Evolutionary conservation across 2,888 invertebrate species (phyloP).

Genomic region (Drosophila nr. perissopoda): DNA sequence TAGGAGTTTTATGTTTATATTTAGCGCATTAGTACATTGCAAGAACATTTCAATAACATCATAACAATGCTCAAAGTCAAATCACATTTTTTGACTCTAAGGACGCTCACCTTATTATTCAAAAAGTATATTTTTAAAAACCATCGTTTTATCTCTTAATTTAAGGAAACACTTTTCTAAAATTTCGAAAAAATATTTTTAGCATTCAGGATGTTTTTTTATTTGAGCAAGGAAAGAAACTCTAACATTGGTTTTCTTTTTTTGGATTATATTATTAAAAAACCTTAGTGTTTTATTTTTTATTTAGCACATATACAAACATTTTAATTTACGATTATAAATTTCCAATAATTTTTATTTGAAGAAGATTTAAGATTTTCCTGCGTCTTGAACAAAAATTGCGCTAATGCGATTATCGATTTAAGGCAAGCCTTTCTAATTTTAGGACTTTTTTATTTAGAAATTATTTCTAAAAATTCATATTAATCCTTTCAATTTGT

Average conservation of each 20-base stretch:
- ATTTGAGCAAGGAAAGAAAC: neutral
- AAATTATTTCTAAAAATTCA: neutral
- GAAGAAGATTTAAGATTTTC: neutral
- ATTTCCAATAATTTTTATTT: neutral
- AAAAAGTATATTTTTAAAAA: neutral
- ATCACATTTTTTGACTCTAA: neutral
- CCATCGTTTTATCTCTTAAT: neutral
- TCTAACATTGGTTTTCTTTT: accelerated
- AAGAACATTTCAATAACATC: neutral
- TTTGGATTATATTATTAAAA: neutral
- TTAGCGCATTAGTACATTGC: neutral
- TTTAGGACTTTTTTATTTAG: neutral
- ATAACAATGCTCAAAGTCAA: too few relatives aligned
- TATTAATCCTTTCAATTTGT: neutral
- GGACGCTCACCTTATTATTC: neutral
- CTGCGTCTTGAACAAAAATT: neutral
- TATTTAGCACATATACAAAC: neutral
- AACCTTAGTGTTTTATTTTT: neutral
- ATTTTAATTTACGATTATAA: neutral
- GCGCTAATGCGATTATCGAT: neutral
- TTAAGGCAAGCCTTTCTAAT: neutral
- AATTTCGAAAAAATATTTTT: neutral
- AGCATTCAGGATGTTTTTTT: neutral
- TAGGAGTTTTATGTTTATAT: neutral
- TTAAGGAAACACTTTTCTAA: neutral